Base-by-base conservation (phyloP, 2,888 invertebrate genomes). In the Acanthococcus lagerstroemiae region DNA sequence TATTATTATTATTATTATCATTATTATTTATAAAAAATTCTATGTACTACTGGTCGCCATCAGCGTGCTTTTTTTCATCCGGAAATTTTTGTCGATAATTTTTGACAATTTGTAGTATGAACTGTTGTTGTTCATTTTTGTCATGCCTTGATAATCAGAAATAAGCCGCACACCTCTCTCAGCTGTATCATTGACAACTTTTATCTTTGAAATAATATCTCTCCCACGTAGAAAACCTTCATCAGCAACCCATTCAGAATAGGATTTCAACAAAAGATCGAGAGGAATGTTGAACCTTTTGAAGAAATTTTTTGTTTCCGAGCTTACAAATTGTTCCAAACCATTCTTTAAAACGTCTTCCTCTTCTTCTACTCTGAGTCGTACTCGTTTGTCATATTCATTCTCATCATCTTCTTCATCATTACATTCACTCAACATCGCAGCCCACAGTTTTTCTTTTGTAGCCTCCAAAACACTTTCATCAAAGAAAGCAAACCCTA, bases 401-500 rank as follows among this genome's bases (percentile, higher is more conserved):
- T 17, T 17, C 6, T 48, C 17, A 9, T 48, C 48, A 48, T 48
- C 48, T 5, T 48, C 19, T 6, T 19, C 48, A 48, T 19, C 48
- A 17, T 7, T 17, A 17, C 17, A 6, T 19, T 17, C 15, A 12
- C n/a, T 19, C 48, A 48, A n/a, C 25, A 55, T 17, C 9, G 55
- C 24, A 22, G 22, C 25, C 4, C 24, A n/a, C 55, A 55, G 22
- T 4, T 22, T 25, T 26, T 55, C 46, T 37, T 44, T 65, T 6
- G 24, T 52, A 22, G 46, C 50, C 19, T 7, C 17, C 4, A 46
- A 45, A 4, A 67, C 37, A 24, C 21, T n/a, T 19, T 69, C 67
- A 66, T 70, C 68, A 60, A 70, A 71, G 65, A 71, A 70, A 24
- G 70, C 68, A 54, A 70, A 60, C 5, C 67, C 68, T 37, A 67